Evolutionary conservation across 2,888 invertebrate species (phyloP), one percentile per base, ranked within the genome.

Genomic region (Adelphocoris suturalis): DNA sequence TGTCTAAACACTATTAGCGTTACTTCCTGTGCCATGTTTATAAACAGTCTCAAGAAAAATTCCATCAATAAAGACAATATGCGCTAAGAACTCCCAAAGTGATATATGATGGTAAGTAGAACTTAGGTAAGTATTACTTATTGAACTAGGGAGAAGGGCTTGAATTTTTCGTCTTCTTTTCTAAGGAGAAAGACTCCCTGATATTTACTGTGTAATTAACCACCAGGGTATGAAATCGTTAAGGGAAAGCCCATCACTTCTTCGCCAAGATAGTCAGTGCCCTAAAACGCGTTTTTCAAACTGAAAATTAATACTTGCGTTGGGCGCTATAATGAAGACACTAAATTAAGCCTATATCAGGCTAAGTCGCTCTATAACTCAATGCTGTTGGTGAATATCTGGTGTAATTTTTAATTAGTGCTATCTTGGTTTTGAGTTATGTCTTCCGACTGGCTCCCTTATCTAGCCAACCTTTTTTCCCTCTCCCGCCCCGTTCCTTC

Each of bases 341-440:
- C 90, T 91, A 91, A 91, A 91, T 91, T 91, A 91, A 90, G 90
- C 86, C 90, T 90, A 90, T 91, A 91, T 91, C 91, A 90, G 90
- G 82, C 90, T 86, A 80, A 89, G 90, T 90, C 90, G 78, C 87
- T 87, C 91, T 91, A 91, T 91, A 91, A 90, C 91, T 91, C 91
- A 90, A 90, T 90, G 90, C 89, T 84, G 89, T 88, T 90, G 90
- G 84, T 90, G 91, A 91, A 91, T 91, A 91, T 91, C 91, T 91
- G 91, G 91, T 91, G 90, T 91, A 91, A 91, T 91, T 91, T 91
- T 91, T 91, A 91, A 91, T 91, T 91, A 91, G 91, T 90, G 91
- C 90, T 91, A 91, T 91, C 91, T 91, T 90, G 87, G 90, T 91
- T 91, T 90, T 91, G 91, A 91, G 90, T 91, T 91, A 91, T 91